Evolutionary conservation across 2,797 vertebrate genomes (phyloP).

Genomic region (Phaenicophaeus curvirostris): DNA sequence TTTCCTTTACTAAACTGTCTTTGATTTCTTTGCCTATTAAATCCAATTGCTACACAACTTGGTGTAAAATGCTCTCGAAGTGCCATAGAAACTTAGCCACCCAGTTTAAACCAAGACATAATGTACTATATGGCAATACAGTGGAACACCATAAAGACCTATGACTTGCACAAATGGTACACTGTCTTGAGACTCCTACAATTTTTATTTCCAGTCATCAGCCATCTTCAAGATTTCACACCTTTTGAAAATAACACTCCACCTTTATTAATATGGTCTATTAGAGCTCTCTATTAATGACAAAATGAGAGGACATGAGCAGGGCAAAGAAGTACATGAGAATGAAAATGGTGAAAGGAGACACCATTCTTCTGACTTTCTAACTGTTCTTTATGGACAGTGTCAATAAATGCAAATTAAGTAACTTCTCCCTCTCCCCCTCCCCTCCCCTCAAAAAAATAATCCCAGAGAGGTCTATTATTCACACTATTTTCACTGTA

Average conservation of each 20-base stretch:
- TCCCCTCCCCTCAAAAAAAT: not conserved
- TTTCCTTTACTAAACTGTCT: not conserved
- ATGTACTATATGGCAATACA: not conserved
- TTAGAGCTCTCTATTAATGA: not conserved
- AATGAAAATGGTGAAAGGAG: not conserved
- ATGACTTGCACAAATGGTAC: not conserved
- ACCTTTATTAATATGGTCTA: not conserved
- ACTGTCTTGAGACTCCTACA: not conserved
- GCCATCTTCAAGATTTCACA: not conserved
- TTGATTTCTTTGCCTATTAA: not conserved
- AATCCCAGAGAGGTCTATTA: not conserved
- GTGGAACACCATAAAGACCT: not conserved
- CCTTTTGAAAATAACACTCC: not conserved
- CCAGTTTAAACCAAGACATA: not conserved
- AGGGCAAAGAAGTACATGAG: not conserved
- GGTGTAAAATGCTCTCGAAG: not conserved
- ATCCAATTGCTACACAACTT: not conserved
- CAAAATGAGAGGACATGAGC: not conserved
- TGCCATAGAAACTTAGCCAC: not conserved
- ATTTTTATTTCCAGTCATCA: not conserved
- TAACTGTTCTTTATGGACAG: not conserved
- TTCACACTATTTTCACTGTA: not conserved
- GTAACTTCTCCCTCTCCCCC: not conserved
- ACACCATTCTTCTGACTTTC: not conserved
- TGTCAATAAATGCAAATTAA: not conserved